These are phyloP conservation scores for Cotesia typhae DNA, from an alignment of 1,140 invertebrate genomes.

Conservation along the genomic window DNA sequence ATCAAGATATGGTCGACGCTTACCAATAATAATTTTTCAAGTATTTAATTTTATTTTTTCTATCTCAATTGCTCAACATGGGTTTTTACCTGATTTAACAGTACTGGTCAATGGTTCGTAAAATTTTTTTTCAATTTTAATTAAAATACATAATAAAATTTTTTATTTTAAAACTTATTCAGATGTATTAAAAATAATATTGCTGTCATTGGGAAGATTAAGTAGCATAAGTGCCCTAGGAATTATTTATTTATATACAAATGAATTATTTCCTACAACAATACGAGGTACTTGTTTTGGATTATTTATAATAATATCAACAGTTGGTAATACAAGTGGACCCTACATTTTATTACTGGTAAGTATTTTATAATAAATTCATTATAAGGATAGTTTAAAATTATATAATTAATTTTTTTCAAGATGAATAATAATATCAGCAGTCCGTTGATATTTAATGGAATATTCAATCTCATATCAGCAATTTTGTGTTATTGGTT, in stretches of 20 bases:
- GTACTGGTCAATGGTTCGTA: slow-evolving; percentile 41
- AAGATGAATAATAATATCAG: slow-evolving; percentile 18
- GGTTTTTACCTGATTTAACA: slow-evolving; percentile 31
- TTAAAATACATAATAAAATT: not conserved
- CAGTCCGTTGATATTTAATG: slow-evolving; percentile 36
- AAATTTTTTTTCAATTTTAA: not conserved
- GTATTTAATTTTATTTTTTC: slow-evolving; percentile 50
- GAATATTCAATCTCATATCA: slow-evolving; percentile 62
- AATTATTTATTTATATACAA: slow-evolving; percentile 52
- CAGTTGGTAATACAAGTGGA: slow-evolving; percentile 55
- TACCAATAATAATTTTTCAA: slow-evolving; percentile 47
- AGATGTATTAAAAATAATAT: slow-evolving; percentile 46
- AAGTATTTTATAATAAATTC: slow-evolving; percentile 43
- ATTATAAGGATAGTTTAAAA: slow-evolving; percentile 7
- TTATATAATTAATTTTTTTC: slow-evolving; percentile 13
- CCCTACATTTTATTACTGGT: slow-evolving; percentile 54
- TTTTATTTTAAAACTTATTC: slow-evolving; percentile 27
- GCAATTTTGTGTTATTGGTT: slow-evolving; percentile 70
- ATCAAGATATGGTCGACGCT: slow-evolving; percentile 48
- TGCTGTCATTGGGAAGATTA: slow-evolving; percentile 53
- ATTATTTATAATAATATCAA: slow-evolving; percentile 51
- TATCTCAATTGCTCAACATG: slow-evolving; percentile 46
- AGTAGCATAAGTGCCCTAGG: slow-evolving; percentile 48
- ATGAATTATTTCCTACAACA: slow-evolving; percentile 61
- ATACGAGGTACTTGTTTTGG: slow-evolving; percentile 56